Base-by-base conservation (phyloP, 2,113 vertebrate genomes). In the Apus apus region DNA sequence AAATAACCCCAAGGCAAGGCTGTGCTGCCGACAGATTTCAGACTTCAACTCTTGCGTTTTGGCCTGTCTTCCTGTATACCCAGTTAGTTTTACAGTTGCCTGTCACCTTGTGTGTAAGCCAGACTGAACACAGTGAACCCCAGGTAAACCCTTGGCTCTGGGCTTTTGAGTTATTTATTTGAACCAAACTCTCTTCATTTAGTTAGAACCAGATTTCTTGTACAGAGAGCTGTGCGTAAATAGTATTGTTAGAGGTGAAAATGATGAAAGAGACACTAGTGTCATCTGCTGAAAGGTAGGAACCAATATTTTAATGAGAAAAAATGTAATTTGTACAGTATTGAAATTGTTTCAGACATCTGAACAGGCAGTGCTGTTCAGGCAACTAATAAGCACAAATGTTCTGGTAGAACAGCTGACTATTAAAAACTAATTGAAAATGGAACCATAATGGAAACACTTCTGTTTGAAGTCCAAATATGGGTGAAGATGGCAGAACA, bases 21-120 rank as follows among this genome's bases (percentile, higher is more conserved):
- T 92, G 20, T 84, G 38, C 25, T 96, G 50, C 51, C 58, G 46
- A 86, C 73, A 83, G 27, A 66, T 92, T 93, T 93, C 76, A 87
- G 65, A 80, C 51, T 71, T 90, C 48, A 40, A 6, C 7, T 87
- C 58, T 26, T 16, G 0, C 3, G n/a, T 8, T 92, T 90, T 93
- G 65, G 73, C 62, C 43, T 87, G 65, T 92, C 57, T 91, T 89
- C 53, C 74, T 45, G 3, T 14, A 88, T 57, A 85, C 72, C 48
- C n/a, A n/a, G 38, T 80, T 71, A 32, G n/a, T 43, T 76, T 92
- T 84, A 65, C 73, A 85, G 22, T 68, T 94, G 53, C 45, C 45
- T 92, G 66, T 76, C 77, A 64, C 45, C 26, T 65, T 76, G 27
- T 64, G 36, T 0, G 0, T 89, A 67, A 93, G 21, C 29, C 68